Evolutionary conservation across 1,140 invertebrate genomes (phyloP), one percentile per base, ranked within the genome.

Genomic region (Limonius californicus): DNA sequence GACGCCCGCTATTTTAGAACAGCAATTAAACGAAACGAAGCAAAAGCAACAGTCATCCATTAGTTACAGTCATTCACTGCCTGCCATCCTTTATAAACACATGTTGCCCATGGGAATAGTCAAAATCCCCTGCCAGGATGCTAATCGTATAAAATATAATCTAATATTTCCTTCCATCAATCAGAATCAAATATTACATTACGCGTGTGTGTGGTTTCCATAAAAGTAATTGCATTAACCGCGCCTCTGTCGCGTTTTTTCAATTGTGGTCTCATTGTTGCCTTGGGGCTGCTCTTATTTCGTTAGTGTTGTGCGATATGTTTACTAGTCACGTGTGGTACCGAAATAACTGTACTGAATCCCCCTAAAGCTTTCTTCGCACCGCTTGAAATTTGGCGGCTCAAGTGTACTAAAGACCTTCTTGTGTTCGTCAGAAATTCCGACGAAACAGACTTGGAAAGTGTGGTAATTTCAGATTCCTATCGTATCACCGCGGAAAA

Each of bases 381-480:
- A 15, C 3, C 14, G n/a, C 14, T 45, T 45, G 42, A 45, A 18
- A 45, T 45, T 45, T 18, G 42, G 42, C 2, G n/a, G 6, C 42
- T 15, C 3, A 15, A 45, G 6, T 27, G 23, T 27, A 27, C 23
- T 9, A 27, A 27, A 27, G 23, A 3, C 3, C 23, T 27, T 27
- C 3, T 27, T 27, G 23, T 27, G 9, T 27, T 27, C 23, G 23
- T 27, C 23, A 27, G 42, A 45, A 45, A 45, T 45, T 45, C 42
- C 42, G 2, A 4, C 4, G 23, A 27, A 27, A 27, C 23, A n/a
- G n/a, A n/a, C n/a, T n/a, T n/a, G n/a, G n/a, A 35, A 35, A 45
- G 42, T 18, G 42, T n/a, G 42, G 16, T n/a, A 45, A 45, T 45
- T 45, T 45, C 42, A 45, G 42, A 45, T 45, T 45, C 42, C 42